Percentiles rank a stretch among this genome's conserved stretches.
Evolutionary conservation across 2,797 vertebrate genomes (phyloP).

Genomic region (Synaphobranchus kaupii): DNA sequence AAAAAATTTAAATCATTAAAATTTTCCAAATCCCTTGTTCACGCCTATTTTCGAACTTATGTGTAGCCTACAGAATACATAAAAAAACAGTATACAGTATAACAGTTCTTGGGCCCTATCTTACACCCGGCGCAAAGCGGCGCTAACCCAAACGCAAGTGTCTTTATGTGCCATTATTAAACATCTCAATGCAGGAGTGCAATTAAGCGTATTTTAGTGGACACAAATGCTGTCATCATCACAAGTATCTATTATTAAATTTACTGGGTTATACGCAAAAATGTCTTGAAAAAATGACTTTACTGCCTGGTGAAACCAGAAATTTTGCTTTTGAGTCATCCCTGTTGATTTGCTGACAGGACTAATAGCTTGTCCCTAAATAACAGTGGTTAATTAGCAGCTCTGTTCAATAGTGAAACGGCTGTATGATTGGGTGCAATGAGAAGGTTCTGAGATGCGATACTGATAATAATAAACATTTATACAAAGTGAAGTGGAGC

Average conservation of each 20-base stretch:
- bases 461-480: background rate
- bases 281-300: background rate
- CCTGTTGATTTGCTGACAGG: background rate
- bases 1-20: background rate
- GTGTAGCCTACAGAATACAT: background rate
- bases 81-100: no score
- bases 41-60: background rate
- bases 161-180: constrained; percentile 3
- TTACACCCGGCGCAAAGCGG: no score
- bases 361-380: background rate
- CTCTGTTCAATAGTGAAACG: background rate
- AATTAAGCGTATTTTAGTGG: background rate
- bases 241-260: background rate
- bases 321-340: background rate
- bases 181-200: background rate
- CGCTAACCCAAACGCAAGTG: no score
- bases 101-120: no score
- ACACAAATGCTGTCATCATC: background rate
- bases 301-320: background rate
- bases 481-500: background rate
- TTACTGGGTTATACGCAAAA: background rate
- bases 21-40: background rate
- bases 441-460: background rate
- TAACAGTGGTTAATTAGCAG: background rate
- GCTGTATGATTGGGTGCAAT: background rate